Evolutionary conservation across 2,888 invertebrate genomes (phyloP).

Genomic region (Theodoxus fluviatilis): DNA sequence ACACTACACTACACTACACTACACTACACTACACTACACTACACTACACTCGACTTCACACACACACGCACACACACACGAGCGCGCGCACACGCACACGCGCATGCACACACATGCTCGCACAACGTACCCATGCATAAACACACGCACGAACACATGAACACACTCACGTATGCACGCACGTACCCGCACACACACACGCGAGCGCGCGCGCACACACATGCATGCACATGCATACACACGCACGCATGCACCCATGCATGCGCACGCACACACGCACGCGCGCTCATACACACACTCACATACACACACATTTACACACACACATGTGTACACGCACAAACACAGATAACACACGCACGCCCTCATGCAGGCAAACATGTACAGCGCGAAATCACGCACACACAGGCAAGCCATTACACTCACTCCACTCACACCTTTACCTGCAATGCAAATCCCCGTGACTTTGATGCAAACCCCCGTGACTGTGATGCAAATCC

Average conservation of each 20-base stretch:
- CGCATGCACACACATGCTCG: slow-evolving; percentile 12
- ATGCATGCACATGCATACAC: not conserved
- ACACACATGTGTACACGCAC: not conserved
- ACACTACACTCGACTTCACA: slow-evolving; percentile 1
- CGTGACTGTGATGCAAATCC: too few species aligned
- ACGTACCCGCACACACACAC: slow-evolving; percentile 5
- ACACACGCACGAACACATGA: slow-evolving; percentile 14
- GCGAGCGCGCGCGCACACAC: not conserved
- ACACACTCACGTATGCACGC: slow-evolving; percentile 12
- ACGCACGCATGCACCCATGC: not conserved
- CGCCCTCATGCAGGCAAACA: too few species aligned
- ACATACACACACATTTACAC: not conserved
- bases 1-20: slow-evolving; percentile 1
- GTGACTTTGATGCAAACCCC: too few species aligned
- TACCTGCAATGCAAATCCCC: too few species aligned
- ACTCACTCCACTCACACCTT: too few species aligned
- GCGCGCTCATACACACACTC: not conserved
- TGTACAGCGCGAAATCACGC: too few species aligned
- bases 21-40: slow-evolving; percentile 9
- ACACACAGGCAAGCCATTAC: too few species aligned
- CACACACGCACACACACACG: not conserved
- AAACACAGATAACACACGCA: slow-evolving; percentile 12
- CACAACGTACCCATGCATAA: too few species aligned
- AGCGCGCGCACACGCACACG: not conserved
- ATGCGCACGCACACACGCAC: not conserved